Base-by-base conservation (phyloP, 2,888 invertebrate species). In the Andricus curvator region DNA sequence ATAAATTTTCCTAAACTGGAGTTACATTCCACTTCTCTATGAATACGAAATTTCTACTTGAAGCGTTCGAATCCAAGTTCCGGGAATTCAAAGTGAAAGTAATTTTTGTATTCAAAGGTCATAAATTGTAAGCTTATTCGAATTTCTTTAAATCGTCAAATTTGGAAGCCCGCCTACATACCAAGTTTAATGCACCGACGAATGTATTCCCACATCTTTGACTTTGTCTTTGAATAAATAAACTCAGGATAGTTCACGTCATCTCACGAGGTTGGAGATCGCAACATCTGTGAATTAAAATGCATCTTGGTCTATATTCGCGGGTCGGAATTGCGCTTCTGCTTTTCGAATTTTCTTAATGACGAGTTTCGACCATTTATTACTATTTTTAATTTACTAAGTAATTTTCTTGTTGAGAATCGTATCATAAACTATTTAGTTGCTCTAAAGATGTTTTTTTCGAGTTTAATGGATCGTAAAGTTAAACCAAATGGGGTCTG, bases 171-270 rank as follows among this genome's bases (percentile, higher is more conserved):
- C 1, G 51, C 25, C 48, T 70, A 11, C 48, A 56, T 48, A 51
- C 51, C 70, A 56, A n/a, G 70, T 74, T 74, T 74, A 56, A 74
- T 74, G 70, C 51, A 74, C 70, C 51, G n/a, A 56, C 51, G 25
- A 33, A 20, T 74, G 70, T 74, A 29, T 48, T 11, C 41, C 11
- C 77, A 29, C 20, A 9, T 41, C 64, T 77, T 44, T 77, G 77
- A 44, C 44, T 77, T 51, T 51, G 20, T 33, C 33, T 77, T 77
- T 77, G 29, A 64, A 64, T 77, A 77, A 77, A 77, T 77, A 64
- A 77, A 64, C 64, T 20, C 41, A 62, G 29, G 17, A 64, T 48
- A 77, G 77, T 77, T 62, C 77, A 41, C 48, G 64, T 64, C 77
- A 77, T 77, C 13, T 41, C 29, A 56, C 29, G 25, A 51, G 33